These are phyloP conservation scores for Mionectes macconnelli DNA, from an alignment of 2,113 vertebrate genomes.

Conservation along the genomic window DNA sequence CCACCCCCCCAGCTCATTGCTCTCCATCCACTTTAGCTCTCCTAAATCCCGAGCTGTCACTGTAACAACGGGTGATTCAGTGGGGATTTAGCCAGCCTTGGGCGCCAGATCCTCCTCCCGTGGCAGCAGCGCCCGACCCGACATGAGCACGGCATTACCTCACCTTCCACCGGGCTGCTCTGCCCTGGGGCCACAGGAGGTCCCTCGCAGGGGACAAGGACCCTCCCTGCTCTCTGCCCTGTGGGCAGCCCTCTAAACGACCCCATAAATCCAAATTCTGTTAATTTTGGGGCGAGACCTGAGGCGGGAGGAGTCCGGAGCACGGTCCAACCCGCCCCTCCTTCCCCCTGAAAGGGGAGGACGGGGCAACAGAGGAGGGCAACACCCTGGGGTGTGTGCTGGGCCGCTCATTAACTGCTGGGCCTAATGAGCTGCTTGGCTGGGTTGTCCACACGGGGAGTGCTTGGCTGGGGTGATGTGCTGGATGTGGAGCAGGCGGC, in stretches of 20 bases:
- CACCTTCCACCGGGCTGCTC: neutral
- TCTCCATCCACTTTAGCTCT: neutral
- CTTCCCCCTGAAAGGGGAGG: accelerated
- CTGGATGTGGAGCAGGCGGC: neutral
- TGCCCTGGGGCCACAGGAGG: neutral
- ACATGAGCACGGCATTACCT: neutral
- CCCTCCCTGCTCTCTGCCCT: neutral
- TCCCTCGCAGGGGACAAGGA: accelerated
- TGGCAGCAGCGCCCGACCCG: neutral
- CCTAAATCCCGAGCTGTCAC: constrained; percentile 15
- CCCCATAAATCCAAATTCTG: accelerated
- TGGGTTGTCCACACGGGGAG: neutral
- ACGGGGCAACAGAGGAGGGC: neutral
- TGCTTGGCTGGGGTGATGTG: accelerated
- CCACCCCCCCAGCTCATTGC: neutral
- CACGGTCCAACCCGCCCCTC: accelerated
- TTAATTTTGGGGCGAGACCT: accelerated
- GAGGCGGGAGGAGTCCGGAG: neutral
- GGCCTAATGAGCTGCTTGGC: neutral
- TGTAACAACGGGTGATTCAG: neutral
- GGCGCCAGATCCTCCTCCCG: neutral
- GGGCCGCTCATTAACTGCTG: neutral
- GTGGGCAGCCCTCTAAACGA: neutral
- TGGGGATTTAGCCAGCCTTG: neutral
- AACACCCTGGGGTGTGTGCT: accelerated